Percentiles rank a stretch among this genome's conserved stretches.
Conservation (phyloP, 2,113 vertebrate genomes). For the Calonectris borealis region DNA sequence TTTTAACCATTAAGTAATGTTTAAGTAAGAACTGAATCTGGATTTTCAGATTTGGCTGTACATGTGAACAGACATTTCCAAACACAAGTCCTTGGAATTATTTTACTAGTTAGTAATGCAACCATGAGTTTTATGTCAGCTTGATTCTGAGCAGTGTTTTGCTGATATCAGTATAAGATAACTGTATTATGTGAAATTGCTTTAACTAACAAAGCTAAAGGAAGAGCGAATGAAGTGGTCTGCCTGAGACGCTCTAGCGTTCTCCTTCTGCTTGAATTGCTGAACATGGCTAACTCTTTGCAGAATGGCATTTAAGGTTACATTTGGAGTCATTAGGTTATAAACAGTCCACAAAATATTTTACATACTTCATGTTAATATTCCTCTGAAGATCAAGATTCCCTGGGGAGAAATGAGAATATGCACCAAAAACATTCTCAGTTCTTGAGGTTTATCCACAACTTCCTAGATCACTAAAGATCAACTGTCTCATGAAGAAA, state of each 20-base stretch:
- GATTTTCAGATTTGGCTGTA: not conserved
- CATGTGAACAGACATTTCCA: not conserved
- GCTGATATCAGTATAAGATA: not conserved
- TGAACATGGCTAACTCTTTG: not conserved
- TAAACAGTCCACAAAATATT: conserved; percentile 38
- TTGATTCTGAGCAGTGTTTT: not conserved
- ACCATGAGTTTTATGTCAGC: not conserved
- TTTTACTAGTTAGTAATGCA: not conserved
- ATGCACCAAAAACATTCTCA: conserved; percentile 26
- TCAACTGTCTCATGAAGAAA: not conserved
- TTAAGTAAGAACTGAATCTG: not conserved
- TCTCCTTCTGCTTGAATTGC: not conserved
- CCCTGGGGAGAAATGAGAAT: conserved; percentile 49
- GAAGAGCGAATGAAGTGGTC: not conserved
- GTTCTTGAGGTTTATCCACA: conserved; percentile 24
- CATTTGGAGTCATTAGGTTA: conserved; percentile 29
- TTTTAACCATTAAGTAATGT: not conserved
- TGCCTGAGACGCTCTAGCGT: not conserved
- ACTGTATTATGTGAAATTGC: not conserved
- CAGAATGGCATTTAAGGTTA: conserved; percentile 42
- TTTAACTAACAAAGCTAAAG: not conserved
- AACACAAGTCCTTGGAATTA: not conserved
- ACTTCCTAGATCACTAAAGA: conserved; percentile 25
- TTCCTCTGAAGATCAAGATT: conserved; percentile 21
- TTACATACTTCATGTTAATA: conserved; percentile 30